Conservation (phyloP, 2,113 vertebrate species). For the Gallinago jamesoni region DNA sequence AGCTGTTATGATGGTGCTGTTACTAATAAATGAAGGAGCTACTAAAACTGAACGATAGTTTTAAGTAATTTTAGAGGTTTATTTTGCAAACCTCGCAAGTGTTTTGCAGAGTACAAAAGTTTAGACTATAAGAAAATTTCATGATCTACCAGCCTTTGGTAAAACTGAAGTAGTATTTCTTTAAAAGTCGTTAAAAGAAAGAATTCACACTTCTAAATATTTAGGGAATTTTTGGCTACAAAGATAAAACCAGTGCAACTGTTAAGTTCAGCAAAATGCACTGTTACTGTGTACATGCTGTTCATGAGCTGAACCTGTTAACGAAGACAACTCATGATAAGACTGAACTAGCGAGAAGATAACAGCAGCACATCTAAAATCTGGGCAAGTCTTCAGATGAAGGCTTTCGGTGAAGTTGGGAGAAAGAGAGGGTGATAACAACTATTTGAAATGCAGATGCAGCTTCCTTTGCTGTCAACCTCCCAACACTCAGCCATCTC, state of each 20-base stretch:
- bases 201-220: neutral
- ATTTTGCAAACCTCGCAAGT: neutral
- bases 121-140: neutral
- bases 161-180: neutral
- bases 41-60: neutral
- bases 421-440: neutral
- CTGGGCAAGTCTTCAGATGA: neutral
- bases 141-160: neutral
- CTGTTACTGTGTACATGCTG: accelerated
- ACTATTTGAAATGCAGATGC: neutral
- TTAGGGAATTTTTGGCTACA: neutral
- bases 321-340: neutral
- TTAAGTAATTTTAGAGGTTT: neutral
- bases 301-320: neutral
- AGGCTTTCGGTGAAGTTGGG: neutral
- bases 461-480: neutral
- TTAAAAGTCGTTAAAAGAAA: neutral
- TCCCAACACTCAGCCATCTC: neutral
- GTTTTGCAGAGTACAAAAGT: neutral
- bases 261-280: neutral
- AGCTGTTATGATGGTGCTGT: neutral
- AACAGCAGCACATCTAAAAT: neutral
- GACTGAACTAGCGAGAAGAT: neutral
- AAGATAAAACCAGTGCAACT: neutral
- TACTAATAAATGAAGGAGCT: neutral